These are phyloP conservation scores for silkworm (Bombyx mori) DNA, from an alignment of 1,140 invertebrate species.

Conservation along the genomic window ASM3026992v2 NC_085120.1:4618001-4618500, in stretches of 20 bases:
- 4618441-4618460: slow-evolving; percentile 61
- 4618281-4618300: slow-evolving; percentile 67
- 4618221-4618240: slow-evolving; percentile 33
- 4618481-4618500: not conserved
- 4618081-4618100: slow-evolving; percentile 43
- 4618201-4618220: slow-evolving; percentile 8
- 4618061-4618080: slow-evolving; percentile 82
- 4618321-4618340: slow-evolving; percentile 65
- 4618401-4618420: slow-evolving; percentile 50
- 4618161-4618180: slow-evolving; percentile 38
- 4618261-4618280: slow-evolving; percentile 70
- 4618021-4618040: slow-evolving; percentile 71
- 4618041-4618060: slow-evolving; percentile 77
- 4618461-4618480: slow-evolving; percentile 38
- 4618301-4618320: slow-evolving; percentile 66
- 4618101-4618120: slow-evolving; percentile 10
- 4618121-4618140: slow-evolving; percentile 68
- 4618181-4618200: slow-evolving; percentile 29
- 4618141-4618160: slow-evolving; percentile 37
- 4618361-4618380: slow-evolving; percentile 47
- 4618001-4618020: slow-evolving; percentile 28
- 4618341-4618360: slow-evolving; percentile 46
- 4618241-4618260: slow-evolving; percentile 49
- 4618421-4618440: slow-evolving; percentile 51
- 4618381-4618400: slow-evolving; percentile 49